Evolutionary conservation across 2,888 invertebrate genomes (phyloP).

Genomic region (Laothoe populi): DNA sequence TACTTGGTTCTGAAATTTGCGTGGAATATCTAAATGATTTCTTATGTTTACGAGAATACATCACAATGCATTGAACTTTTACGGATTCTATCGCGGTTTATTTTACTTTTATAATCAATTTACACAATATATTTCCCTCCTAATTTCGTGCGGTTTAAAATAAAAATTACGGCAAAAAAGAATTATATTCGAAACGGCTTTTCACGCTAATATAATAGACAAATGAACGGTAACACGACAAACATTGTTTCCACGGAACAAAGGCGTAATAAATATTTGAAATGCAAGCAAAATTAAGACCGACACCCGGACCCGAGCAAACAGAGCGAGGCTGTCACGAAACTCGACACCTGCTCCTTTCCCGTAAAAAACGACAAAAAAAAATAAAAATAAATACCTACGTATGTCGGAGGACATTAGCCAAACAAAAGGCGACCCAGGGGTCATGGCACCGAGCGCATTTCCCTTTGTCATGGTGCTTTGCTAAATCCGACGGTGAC

Average conservation of each 20-base stretch:
- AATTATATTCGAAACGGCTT: neutral
- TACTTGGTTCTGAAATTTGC: too few species aligned
- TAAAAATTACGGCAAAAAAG: neutral
- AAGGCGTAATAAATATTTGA: slow-evolving; percentile 20
- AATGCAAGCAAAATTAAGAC: slow-evolving; percentile 49
- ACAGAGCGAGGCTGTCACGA: slow-evolving; percentile 60
- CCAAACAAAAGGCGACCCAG: slow-evolving; percentile 76
- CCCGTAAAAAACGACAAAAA: slow-evolving; percentile 53
- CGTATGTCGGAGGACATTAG: slow-evolving; percentile 56
- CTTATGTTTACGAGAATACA: too few species aligned
- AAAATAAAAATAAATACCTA: slow-evolving; percentile 50
- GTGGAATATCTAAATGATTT: too few species aligned
- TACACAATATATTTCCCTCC: too few species aligned
- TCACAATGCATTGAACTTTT: too few species aligned
- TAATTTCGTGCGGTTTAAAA: neutral
- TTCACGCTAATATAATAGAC: slow-evolving; percentile 2
- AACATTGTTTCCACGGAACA: slow-evolving; percentile 1
- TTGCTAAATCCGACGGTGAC: slow-evolving; percentile 68
- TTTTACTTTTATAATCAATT: too few species aligned
- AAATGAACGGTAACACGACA: slow-evolving; percentile 5
- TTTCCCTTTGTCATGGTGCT: slow-evolving; percentile 73
- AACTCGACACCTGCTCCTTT: slow-evolving; percentile 62
- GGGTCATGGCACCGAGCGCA: slow-evolving; percentile 75
- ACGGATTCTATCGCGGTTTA: too few species aligned
- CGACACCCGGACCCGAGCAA: slow-evolving; percentile 51